Conservation (phyloP, 2,113 vertebrate genomes). For the Macquaria australasica region DNA sequence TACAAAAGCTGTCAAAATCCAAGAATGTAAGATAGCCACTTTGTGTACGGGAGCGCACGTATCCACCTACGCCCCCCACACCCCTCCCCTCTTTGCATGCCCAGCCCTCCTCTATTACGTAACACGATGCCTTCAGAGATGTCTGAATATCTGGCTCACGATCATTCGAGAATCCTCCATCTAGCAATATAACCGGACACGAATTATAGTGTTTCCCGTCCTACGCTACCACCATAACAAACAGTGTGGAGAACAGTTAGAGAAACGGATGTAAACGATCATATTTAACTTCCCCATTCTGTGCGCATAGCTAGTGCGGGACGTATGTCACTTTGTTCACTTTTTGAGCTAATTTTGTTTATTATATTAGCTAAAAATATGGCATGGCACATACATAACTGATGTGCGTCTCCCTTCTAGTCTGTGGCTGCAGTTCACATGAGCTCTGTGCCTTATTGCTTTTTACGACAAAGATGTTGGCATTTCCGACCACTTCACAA, state of each 20-base stretch:
- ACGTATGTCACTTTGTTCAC: neutral
- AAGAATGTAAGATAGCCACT: constrained; percentile 15
- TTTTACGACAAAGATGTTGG: neutral
- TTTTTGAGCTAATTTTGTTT: neutral
- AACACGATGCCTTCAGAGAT: constrained; percentile 48
- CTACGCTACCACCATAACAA: too few relatives aligned
- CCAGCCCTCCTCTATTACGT: constrained; percentile 63
- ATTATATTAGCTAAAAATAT: too few relatives aligned
- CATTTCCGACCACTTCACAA: neutral
- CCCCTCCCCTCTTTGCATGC: neutral
- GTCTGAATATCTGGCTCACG: constrained; percentile 15
- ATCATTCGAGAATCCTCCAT: neutral
- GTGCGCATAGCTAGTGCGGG: neutral
- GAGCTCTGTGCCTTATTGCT: fast-evolving
- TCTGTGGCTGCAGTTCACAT: too few relatives aligned
- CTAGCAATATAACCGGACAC: neutral
- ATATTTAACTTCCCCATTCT: too few relatives aligned
- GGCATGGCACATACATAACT: neutral
- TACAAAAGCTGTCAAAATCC: constrained; percentile 56
- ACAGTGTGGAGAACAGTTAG: too few relatives aligned
- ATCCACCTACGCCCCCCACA: constrained; percentile 16
- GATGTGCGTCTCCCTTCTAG: neutral
- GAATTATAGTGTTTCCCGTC: fast-evolving
- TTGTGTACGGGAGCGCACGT: neutral
- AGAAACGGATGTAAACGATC: neutral